These are phyloP conservation scores for Chrysaora quinquecirrha DNA, from an alignment of 30 jellyfish, hydroid and myxozoan species.

Conservation along the genomic window DNA sequence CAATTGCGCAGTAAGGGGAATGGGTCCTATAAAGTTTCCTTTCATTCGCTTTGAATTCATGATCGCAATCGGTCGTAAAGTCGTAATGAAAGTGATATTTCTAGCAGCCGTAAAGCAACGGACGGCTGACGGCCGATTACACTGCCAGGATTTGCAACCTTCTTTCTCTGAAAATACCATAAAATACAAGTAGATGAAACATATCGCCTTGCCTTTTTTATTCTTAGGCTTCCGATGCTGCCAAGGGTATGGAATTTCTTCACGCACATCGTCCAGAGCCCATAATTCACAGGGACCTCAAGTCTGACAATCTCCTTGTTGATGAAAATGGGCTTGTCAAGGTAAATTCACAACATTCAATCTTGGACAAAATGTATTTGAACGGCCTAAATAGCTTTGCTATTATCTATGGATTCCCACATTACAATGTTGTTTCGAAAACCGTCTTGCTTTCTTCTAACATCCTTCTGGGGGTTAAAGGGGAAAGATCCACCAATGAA, in stretches of 20 bases:
- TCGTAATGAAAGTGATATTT: background rate
- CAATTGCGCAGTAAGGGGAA: too few species aligned
- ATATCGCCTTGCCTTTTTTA: background rate
- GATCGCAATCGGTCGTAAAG: background rate
- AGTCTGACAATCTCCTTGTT: slow-evolving; percentile 70
- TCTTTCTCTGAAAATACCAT: background rate
- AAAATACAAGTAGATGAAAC: background rate
- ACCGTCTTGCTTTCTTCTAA: too few species aligned
- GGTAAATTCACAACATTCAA: slow-evolving; percentile 16
- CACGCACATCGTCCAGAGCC: slow-evolving; percentile 62
- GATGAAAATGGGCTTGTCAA: slow-evolving; percentile 73
- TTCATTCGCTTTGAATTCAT: too few species aligned
- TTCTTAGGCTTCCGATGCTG: slow-evolving; percentile 70
- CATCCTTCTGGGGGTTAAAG: too few species aligned
- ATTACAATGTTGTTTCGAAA: too few species aligned
- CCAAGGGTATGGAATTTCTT: slow-evolving; percentile 68
- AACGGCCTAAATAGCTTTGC: too few species aligned
- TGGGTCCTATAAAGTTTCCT: too few species aligned
- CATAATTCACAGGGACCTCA: slow-evolving; percentile 64
- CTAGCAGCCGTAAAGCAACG: background rate
- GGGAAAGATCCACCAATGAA: too few species aligned
- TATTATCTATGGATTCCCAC: too few species aligned
- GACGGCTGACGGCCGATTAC: background rate
- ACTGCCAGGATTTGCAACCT: background rate
- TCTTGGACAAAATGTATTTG: too few species aligned